Conservation (phyloP, 2,113 vertebrate species). For the Chamaetylas fuelleborni region DNA sequence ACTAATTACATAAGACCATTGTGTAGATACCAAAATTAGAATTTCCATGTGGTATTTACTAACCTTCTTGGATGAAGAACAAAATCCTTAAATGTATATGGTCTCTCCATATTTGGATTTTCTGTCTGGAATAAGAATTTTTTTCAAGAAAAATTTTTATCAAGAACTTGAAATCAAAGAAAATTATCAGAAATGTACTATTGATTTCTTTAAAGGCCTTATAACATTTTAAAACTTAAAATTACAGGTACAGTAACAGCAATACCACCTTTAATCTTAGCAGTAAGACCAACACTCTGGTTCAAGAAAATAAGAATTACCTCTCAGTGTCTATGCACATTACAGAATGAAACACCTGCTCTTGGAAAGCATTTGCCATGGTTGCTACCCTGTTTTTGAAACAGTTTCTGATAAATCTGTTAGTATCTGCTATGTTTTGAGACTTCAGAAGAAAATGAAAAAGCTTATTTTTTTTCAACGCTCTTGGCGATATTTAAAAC, state of each 20-base stretch:
- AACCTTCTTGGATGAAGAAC: conserved; percentile 97
- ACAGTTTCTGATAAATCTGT: neutral
- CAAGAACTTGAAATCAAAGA: neutral
- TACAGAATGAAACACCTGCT: neutral
- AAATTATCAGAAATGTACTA: neutral
- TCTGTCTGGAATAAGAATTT: conserved; percentile 86
- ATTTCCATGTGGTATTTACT: conserved; percentile 40
- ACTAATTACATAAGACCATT: neutral
- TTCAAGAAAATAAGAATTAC: neutral
- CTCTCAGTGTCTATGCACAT: neutral
- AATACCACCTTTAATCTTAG: neutral
- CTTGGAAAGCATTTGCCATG: neutral
- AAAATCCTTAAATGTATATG: conserved; percentile 98
- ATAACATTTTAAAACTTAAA: neutral
- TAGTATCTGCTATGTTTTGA: neutral
- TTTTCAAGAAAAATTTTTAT: conserved; percentile 32
- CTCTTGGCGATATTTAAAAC: neutral
- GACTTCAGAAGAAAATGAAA: neutral
- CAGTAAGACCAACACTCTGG: neutral
- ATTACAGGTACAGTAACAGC: neutral
- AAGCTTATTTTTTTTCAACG: neutral
- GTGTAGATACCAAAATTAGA: neutral
- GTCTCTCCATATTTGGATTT: conserved; percentile 90
- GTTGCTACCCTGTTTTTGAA: neutral
- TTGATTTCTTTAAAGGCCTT: neutral